Percentiles rank a stretch among this genome's conserved stretches.
These are phyloP conservation scores for Neoarius graeffei DNA, from an alignment of 2,113 vertebrate genomes.

Conservation along the genomic window DNA sequence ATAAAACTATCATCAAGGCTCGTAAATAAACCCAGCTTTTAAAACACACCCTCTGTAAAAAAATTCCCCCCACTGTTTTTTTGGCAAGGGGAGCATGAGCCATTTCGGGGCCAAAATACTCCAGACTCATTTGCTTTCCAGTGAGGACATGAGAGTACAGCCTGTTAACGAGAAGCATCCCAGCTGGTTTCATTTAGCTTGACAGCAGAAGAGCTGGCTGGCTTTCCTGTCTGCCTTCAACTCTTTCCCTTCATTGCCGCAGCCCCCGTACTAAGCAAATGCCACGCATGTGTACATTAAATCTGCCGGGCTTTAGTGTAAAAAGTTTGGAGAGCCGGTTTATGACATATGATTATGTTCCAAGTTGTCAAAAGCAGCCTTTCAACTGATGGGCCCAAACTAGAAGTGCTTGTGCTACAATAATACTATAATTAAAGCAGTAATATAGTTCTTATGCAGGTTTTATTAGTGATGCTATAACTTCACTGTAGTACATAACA, in stretches of 20 bases:
- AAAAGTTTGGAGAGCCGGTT: constrained; percentile 1
- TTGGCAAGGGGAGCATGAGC: constrained; percentile 19
- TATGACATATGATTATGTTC: constrained; percentile 14
- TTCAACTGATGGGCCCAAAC: not conserved
- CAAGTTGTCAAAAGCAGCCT: constrained; percentile 18
- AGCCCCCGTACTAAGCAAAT: constrained; percentile 8
- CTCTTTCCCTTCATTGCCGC: constrained; percentile 5
- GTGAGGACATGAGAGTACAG: constrained; percentile 35
- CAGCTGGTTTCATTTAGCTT: constrained; percentile 50
- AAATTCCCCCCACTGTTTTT: constrained; percentile 24
- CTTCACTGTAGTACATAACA: not conserved
- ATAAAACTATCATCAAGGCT: constrained; percentile 40
- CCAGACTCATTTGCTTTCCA: constrained; percentile 39
- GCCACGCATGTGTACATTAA: constrained; percentile 23
- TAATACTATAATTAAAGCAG: not conserved
- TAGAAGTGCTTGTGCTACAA: not conserved
- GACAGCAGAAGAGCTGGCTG: constrained; percentile 43
- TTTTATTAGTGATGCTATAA: constrained; percentile 21
- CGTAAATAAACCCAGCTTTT: constrained; percentile 38
- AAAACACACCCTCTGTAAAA: constrained; percentile 28
- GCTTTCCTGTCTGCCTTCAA: constrained; percentile 32
- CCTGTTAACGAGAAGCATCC: constrained; percentile 39
- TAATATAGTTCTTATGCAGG: constrained; percentile 11
- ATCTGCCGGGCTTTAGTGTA: not conserved
- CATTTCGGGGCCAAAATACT: constrained; percentile 29